Evolutionary conservation across 2,797 vertebrate species (phyloP), one percentile per base, ranked within the genome.

Genomic region (Sebastes umbrosus): DNA sequence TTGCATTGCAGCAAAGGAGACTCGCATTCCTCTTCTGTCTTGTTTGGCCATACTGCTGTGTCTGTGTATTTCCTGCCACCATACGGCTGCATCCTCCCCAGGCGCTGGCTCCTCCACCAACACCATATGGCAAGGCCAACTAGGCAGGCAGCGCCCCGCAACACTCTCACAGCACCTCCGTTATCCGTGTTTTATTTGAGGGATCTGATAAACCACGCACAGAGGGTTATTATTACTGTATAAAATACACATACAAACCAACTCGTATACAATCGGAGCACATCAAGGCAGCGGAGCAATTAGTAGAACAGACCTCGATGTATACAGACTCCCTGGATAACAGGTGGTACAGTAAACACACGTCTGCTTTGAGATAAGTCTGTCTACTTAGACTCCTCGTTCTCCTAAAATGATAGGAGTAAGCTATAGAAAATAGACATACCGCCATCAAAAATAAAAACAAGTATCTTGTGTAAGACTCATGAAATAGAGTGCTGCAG

Each of bases 121-220:
- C 85, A 65, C 92, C 94, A 95, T 94, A 94, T 95, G 95, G 94
- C 85, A 68, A 67, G 80, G 79, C 92, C 87, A 84, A 79, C 66
- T 20, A 88, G 71, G 72, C 84, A 80, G 80, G 90, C 69, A 62
- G 84, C n/a, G 3, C 82, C 70, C 84, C 31, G 57, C 79, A 16
- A 78, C 63, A 72, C 16, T 64, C 72, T 55, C 59, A 18, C 82
- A 79, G 86, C 68, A 3, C 64, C 83, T 77, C 54, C 13, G 14
- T 22, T 77, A 67, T 71, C 68, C 34, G 8, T 73, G 69, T 75
- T 81, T 64, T 60, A 80, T 82, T 74, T 67, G 13, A 60, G 34
- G 66, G 60, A 70, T 50, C 36, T 1, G 9, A 54, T 69, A 16
- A 31, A 18, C 25, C 9, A 25, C 55, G 24, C 36, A 67, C 43